Conservation (phyloP, 1,140 invertebrate genomes). For the Stenopsyche tienmushanensis region DNA sequence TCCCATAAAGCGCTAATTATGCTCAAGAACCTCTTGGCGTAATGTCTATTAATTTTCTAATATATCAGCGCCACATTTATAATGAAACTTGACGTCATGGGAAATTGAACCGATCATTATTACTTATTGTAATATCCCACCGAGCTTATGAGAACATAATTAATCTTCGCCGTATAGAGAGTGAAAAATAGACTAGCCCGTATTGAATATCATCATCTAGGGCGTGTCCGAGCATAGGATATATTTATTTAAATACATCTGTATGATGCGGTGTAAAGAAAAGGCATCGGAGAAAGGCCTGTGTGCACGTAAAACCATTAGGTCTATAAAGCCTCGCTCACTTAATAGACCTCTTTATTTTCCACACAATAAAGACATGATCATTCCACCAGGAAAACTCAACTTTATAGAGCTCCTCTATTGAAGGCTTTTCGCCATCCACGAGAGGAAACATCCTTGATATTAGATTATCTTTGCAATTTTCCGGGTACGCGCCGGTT, state of each 20-base stretch:
- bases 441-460: background rate
- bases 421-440: background rate
- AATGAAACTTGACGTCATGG: too few relatives aligned
- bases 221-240: too few relatives aligned
- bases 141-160: too few relatives aligned
- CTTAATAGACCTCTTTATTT: slow-evolving; percentile 20
- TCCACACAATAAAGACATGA: slow-evolving; percentile 19
- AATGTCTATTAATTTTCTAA: too few relatives aligned
- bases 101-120: too few relatives aligned
- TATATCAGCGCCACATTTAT: too few relatives aligned
- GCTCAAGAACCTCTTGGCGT: too few relatives aligned
- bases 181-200: too few relatives aligned
- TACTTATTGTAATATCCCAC: too few relatives aligned
- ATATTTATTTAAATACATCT: slow-evolving; percentile 1
- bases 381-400: slow-evolving; percentile 17
- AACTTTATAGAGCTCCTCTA: slow-evolving; percentile 8
- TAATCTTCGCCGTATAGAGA: too few relatives aligned
- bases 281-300: background rate
- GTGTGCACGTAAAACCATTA: slow-evolving; percentile 9
- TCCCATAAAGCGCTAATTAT: too few relatives aligned
- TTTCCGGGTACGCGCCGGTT: slow-evolving; percentile 1
- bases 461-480: slow-evolving; percentile 21
- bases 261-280: background rate
- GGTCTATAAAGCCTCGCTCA: background rate
- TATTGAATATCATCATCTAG: too few relatives aligned